phyloP scores from a whole-genome alignment of 2,113 vertebrate species.

The Upupa epops region DNA sequence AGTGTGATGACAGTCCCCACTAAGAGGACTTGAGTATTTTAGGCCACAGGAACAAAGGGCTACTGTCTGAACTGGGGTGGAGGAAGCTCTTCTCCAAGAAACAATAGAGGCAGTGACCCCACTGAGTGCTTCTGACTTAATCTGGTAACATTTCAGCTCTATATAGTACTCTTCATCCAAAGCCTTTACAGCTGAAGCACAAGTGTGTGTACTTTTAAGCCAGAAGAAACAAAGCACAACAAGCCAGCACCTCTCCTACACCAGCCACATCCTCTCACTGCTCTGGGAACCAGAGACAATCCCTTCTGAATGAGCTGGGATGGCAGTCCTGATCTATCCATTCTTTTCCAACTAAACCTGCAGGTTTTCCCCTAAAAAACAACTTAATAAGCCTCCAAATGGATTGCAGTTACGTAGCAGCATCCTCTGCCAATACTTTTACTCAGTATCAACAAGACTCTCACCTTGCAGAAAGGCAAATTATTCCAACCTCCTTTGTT shows the following conservation, averaged over 20 bases:
- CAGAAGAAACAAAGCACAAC: background rate
- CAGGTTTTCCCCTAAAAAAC: background rate
- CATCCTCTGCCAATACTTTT: background rate
- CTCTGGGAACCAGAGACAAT: background rate
- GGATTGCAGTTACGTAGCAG: background rate
- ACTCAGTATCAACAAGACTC: background rate
- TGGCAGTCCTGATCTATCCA: background rate
- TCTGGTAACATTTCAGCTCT: background rate
- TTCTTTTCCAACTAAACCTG: background rate
- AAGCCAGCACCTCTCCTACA: background rate
- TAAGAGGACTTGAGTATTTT: background rate
- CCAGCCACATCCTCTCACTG: no score
- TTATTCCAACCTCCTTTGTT: background rate
- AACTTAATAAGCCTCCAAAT: background rate
- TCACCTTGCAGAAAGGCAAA: background rate
- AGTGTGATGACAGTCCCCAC: background rate
- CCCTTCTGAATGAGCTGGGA: accelerated
- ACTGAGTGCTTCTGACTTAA: background rate
- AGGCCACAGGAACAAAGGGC: background rate
- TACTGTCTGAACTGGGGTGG: background rate
- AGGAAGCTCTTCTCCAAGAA: background rate
- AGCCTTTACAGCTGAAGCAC: background rate
- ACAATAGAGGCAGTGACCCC: background rate
- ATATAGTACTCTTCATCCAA: background rate
- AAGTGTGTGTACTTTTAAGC: background rate